These are phyloP conservation scores for Phoeniculus purpureus DNA, from an alignment of 2,797 vertebrate genomes.

Conservation along the genomic window DNA sequence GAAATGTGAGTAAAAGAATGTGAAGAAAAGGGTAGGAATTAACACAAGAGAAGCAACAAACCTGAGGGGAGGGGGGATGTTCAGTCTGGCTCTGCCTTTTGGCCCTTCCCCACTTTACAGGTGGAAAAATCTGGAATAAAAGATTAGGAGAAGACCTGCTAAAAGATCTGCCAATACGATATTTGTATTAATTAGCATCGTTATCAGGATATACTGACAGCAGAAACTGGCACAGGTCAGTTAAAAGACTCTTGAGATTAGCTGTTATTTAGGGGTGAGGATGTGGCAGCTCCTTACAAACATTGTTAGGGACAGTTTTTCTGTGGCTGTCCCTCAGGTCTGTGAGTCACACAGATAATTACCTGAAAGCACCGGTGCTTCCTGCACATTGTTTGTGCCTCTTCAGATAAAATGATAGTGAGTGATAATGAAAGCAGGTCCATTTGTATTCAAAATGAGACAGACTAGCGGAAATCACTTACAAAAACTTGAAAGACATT, in stretches of 20 bases:
- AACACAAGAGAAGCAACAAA: not conserved
- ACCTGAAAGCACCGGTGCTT: not conserved
- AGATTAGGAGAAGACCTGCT: not conserved
- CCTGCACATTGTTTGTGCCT: not conserved
- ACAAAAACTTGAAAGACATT: not conserved
- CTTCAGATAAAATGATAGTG: not conserved
- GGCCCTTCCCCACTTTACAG: not conserved
- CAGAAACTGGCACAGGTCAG: not conserved
- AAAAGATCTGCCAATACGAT: not conserved
- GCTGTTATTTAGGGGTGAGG: not conserved
- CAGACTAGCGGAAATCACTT: not conserved
- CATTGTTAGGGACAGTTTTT: not conserved
- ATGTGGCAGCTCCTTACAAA: not conserved
- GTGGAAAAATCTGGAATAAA: not conserved
- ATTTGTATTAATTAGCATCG: not conserved
- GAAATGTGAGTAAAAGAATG: constrained; percentile 78
- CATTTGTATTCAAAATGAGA: not conserved
- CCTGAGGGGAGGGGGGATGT: not conserved
- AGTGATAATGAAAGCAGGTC: not conserved
- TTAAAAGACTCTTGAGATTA: not conserved
- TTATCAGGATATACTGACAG: not conserved
- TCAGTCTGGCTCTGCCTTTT: not conserved
- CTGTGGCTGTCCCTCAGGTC: not conserved
- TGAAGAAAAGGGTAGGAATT: not conserved
- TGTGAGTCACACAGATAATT: not conserved